Conservation (phyloP, 2,888 invertebrate species). For the Criorhina ranunculi region DNA sequence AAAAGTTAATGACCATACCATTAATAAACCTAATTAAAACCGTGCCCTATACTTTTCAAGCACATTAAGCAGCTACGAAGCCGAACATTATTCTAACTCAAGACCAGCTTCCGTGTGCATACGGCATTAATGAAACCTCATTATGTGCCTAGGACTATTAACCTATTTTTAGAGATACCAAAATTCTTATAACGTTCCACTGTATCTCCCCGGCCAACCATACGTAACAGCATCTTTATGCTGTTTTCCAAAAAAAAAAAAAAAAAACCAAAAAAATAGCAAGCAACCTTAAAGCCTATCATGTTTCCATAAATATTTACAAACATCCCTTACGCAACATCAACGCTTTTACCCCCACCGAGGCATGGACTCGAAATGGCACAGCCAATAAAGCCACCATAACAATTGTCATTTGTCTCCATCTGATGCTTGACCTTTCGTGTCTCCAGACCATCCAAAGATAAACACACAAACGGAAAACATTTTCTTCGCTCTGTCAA, state of each 20-base stretch:
- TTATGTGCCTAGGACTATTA: background rate
- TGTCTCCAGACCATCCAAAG: constrained; percentile 29
- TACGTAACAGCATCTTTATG: too few relatives aligned
- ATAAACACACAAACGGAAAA: constrained; percentile 16
- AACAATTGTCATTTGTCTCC: constrained; percentile 47
- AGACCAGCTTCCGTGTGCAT: background rate
- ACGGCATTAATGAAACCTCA: background rate
- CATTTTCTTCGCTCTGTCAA: constrained; percentile 18
- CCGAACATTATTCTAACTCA: background rate
- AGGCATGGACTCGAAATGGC: constrained; percentile 14
- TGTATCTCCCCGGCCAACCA: too few relatives aligned
- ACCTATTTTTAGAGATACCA: background rate
- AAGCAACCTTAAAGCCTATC: constrained; percentile 9
- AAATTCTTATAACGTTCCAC: too few relatives aligned
- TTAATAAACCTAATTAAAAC: background rate
- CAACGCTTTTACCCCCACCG: constrained; percentile 31
- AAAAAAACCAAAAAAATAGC: too few relatives aligned
- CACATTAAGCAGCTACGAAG: background rate
- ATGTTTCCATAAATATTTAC: constrained; percentile 41
- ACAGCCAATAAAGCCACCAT: constrained; percentile 26
- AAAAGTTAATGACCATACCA: too few relatives aligned
- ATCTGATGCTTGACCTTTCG: constrained; percentile 50
- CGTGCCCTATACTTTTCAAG: background rate
- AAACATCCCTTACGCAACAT: constrained; percentile 15
- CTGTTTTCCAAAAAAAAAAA: background rate